phyloP scores from a whole-genome alignment of 2,888 invertebrate genomes.

The Leptinotarsa rubiginosa region DNA sequence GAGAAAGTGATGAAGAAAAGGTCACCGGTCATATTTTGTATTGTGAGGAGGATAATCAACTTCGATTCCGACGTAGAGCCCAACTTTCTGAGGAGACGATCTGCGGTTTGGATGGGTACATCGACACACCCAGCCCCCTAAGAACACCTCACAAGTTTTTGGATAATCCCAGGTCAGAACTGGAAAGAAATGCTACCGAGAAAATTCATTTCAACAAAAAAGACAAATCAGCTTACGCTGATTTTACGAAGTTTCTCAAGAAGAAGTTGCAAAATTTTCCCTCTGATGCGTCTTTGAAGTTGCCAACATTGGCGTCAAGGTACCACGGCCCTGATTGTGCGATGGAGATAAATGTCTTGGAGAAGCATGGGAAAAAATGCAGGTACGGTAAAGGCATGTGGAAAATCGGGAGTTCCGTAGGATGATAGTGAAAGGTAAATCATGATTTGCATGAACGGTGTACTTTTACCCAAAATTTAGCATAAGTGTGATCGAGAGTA shows the following conservation, averaged over 20 bases:
- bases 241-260: not conserved
- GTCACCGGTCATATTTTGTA: not conserved
- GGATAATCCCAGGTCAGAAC: not conserved
- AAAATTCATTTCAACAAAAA: not conserved
- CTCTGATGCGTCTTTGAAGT: slow-evolving; percentile 25
- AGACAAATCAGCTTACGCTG: not conserved
- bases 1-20: not conserved
- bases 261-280: slow-evolving; percentile 1
- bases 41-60: not conserved
- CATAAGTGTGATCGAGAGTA: not conserved
- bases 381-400: slow-evolving; percentile 26
- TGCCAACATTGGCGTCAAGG: slow-evolving; percentile 39
- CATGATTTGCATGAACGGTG: not conserved
- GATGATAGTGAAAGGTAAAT: slow-evolving; percentile 18
- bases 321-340: slow-evolving; percentile 53
- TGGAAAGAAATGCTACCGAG: not conserved
- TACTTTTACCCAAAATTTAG: not conserved
- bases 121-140: not conserved
- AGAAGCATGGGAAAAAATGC: slow-evolving; percentile 52
- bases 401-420: slow-evolving; percentile 6
- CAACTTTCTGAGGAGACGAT: slow-evolving; percentile 1
- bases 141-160: not conserved
- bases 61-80: not conserved
- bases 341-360: slow-evolving; percentile 52
- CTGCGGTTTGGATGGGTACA: not conserved